These are phyloP conservation scores for Ctenoplectra terminalis DNA, from an alignment of 1,140 invertebrate species.

Conservation along the genomic window DNA sequence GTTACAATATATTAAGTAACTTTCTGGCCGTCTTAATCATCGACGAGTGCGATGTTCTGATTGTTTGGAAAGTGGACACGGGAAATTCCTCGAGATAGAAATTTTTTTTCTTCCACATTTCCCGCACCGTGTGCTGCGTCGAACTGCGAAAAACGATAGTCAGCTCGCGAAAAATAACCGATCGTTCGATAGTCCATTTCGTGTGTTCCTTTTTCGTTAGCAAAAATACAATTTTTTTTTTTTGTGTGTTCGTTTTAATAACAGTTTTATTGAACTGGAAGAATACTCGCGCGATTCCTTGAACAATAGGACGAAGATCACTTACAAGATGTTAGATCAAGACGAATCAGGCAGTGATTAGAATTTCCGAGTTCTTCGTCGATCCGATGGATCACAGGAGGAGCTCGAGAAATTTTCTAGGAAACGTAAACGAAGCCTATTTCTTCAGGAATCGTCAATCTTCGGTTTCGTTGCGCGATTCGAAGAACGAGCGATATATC, in stretches of 20 bases:
- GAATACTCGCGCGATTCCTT: background rate
- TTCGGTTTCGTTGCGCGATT: no score
- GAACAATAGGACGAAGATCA: background rate
- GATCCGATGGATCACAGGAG: background rate
- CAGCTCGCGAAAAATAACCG: background rate
- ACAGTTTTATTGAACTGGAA: background rate
- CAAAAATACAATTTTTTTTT: conserved; percentile 6
- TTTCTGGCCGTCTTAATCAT: conserved; percentile 70
- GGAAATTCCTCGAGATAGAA: conserved; percentile 3
- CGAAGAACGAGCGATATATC: no score
- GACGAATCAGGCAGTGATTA: conserved; percentile 9
- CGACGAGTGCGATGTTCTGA: conserved; percentile 59
- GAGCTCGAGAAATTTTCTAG: background rate
- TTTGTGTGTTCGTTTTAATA: no score
- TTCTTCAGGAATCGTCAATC: background rate
- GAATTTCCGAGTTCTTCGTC: background rate
- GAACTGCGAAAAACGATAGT: conserved; percentile 24
- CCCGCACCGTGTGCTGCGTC: background rate
- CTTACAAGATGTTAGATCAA: background rate
- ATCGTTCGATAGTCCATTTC: background rate
- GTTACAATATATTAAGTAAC: conserved; percentile 73
- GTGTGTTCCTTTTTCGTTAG: background rate
- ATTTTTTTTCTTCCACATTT: background rate
- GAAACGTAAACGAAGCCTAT: no score
- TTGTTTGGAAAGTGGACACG: conserved; percentile 56